Evolutionary conservation across 2,797 vertebrate genomes (phyloP).

Genomic region (Falco peregrinus): DNA sequence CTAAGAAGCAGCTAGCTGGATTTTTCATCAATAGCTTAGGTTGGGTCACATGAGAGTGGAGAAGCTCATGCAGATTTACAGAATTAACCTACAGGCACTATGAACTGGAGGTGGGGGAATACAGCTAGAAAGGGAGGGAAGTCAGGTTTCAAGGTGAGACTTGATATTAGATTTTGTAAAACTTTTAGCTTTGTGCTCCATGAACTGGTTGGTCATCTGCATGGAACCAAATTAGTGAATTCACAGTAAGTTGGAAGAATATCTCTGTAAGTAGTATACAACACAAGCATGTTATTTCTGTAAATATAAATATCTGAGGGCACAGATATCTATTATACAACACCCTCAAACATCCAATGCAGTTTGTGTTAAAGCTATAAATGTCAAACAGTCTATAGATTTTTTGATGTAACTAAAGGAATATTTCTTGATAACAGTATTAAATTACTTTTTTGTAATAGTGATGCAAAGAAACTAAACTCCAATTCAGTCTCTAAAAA

Average conservation of each 20-base stretch:
- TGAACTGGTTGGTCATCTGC: neutral
- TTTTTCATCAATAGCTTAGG: neutral
- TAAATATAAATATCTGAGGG: neutral
- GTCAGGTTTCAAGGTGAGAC: neutral
- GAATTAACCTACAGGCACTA: neutral
- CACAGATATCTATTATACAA: neutral
- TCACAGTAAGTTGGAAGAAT: neutral
- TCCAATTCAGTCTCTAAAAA: neutral
- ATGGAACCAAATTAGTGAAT: neutral
- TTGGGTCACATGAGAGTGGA: neutral
- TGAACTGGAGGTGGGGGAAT: neutral
- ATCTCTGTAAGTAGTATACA: neutral
- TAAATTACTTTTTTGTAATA: constrained; percentile 15
- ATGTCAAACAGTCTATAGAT: neutral
- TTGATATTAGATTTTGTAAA: neutral
- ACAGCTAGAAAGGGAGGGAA: neutral
- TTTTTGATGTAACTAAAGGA: neutral
- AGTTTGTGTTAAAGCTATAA: neutral
- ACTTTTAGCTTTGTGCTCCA: neutral
- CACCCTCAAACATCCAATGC: neutral
- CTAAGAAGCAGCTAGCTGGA: neutral
- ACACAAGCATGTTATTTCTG: neutral
- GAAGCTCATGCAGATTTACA: neutral
- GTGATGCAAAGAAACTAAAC: constrained; percentile 31
- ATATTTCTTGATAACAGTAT: neutral